Conservation (phyloP, 2,113 vertebrate genomes). For the Sprattus sprattus region DNA sequence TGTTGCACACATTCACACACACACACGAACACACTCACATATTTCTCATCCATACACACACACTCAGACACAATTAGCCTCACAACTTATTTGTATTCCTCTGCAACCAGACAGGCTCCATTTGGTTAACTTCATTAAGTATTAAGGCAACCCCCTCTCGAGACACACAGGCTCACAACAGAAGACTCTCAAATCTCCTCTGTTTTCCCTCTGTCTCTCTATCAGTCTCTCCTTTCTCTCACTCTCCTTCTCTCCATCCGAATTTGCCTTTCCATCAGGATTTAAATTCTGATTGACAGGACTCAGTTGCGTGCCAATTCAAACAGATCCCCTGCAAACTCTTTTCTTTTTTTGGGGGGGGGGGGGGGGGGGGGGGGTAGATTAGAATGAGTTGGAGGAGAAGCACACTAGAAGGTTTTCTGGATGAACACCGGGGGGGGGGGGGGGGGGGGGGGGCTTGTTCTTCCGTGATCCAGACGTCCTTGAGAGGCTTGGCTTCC, state of each 20-base stretch:
- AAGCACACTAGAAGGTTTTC: neutral
- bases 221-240: neutral
- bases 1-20: neutral
- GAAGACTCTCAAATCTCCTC: neutral
- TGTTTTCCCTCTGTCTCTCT: neutral
- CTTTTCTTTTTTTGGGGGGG: neutral
- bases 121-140: neutral
- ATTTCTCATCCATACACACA: neutral
- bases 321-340: neutral
- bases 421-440: conserved; percentile 7
- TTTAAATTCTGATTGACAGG: neutral
- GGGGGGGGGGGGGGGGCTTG: neutral
- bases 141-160: neutral
- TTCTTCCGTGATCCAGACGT: conserved; percentile 11
- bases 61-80: neutral
- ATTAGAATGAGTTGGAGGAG: neutral
- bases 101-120: neutral
- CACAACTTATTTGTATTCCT: neutral
- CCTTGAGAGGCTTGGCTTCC: neutral
- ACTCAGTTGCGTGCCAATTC: neutral
- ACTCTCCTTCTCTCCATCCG: conserved; percentile 19
- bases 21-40: neutral
- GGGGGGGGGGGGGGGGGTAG: no score
- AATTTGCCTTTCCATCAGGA: neutral
- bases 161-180: neutral